A percentile compares a stretch with the other conserved stretches of the same genome.
These are phyloP conservation scores for Drosophila subsilvestris DNA, from an alignment of 2,888 invertebrate genomes.

Conservation along the genomic window DNA sequence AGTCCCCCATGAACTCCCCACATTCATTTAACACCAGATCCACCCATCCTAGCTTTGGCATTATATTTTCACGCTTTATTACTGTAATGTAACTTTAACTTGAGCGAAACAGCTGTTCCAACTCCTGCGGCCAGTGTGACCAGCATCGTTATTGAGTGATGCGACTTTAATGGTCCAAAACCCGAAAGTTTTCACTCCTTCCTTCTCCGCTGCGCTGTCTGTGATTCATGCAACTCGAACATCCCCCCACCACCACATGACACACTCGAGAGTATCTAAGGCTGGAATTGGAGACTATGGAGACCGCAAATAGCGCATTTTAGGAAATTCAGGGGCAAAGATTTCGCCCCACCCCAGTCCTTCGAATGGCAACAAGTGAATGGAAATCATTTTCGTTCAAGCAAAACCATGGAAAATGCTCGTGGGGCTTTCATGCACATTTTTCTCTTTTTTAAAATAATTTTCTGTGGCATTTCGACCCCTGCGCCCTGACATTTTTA, in stretches of 20 bases:
- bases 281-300: conserved; percentile 24
- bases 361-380: conserved; percentile 30
- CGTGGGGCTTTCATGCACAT: conserved; percentile 7
- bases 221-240: conserved; percentile 37
- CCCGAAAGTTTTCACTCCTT: conserved; percentile 29
- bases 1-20: too few relatives aligned
- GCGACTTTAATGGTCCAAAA: conserved; percentile 29
- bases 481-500: conserved; percentile 53
- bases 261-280: conserved; percentile 34
- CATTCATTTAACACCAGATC: not conserved
- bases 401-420: conserved; percentile 10
- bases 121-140: conserved; percentile 26
- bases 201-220: conserved; percentile 12
- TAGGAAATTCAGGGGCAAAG: conserved; percentile 31
- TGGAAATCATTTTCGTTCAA: too few relatives aligned
- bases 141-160: conserved; percentile 21
- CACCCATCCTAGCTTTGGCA: too few relatives aligned
- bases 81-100: too few relatives aligned
- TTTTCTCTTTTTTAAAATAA: conserved; percentile 7
- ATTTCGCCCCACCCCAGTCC: not conserved
- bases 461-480: conserved; percentile 19
- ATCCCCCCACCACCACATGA: conserved; percentile 6
- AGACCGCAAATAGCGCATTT: conserved; percentile 20
- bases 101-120: too few relatives aligned
- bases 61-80: too few relatives aligned